Percentiles rank a stretch among this genome's conserved stretches.
phyloP scores from a whole-genome alignment of 1,140 invertebrate genomes.

The Portunus trituberculatus region DNA sequence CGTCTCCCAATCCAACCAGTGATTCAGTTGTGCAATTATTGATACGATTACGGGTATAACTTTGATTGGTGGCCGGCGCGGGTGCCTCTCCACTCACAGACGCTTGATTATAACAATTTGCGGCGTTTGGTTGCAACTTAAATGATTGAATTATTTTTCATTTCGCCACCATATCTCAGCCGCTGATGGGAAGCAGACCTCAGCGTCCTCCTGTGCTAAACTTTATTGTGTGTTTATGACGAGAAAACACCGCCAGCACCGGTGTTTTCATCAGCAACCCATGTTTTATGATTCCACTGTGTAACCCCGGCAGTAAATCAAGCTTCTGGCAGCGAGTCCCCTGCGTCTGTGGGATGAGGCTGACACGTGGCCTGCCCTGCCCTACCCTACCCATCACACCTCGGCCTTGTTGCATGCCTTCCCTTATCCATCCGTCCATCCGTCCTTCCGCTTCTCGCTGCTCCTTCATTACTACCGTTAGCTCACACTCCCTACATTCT shows the following conservation, averaged over 20 bases:
- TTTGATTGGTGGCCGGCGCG: conserved; percentile 31
- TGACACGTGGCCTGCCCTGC: too few species aligned
- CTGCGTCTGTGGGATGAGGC: too few species aligned
- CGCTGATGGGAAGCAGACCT: not conserved
- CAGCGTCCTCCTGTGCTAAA: too few species aligned
- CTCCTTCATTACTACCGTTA: not conserved
- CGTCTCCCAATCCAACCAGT: conserved; percentile 9
- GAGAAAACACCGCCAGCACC: too few species aligned
- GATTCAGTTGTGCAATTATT: conserved; percentile 45
- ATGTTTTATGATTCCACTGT: too few species aligned
- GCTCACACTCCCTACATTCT: too few species aligned
- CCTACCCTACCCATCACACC: too few species aligned
- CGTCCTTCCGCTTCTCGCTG: not conserved
- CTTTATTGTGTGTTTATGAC: conserved; percentile 35
- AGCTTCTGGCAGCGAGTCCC: too few species aligned
- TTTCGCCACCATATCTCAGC: conserved; percentile 33
- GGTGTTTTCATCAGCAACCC: too few species aligned
- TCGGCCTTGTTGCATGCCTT: too few species aligned
- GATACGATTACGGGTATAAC: conserved; percentile 62
- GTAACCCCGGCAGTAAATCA: too few species aligned
- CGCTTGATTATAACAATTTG: conserved; percentile 53
- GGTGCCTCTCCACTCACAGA: conserved; percentile 35
- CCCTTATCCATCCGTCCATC: not conserved
- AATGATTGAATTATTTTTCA: conserved; percentile 33
- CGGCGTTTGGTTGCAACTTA: not conserved